A percentile compares a stretch with the other conserved stretches of the same genome.
These are phyloP conservation scores for Tupiocoris notatus DNA, from an alignment of 2,888 invertebrate genomes.

Conservation along the genomic window DNA sequence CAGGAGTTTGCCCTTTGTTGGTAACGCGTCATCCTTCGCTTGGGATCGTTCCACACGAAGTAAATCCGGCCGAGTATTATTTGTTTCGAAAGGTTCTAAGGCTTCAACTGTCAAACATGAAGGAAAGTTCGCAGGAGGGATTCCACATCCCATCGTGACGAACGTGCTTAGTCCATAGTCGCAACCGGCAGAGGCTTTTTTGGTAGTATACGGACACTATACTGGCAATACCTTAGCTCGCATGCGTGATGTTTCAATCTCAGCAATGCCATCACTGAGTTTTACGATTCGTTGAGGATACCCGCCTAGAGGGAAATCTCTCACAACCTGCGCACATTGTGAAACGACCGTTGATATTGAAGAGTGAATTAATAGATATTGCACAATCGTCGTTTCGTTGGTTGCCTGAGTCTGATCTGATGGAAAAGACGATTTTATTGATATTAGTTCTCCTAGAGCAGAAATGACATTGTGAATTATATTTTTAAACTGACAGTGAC, in stretches of 20 bases:
- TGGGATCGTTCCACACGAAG: no score
- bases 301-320: background rate
- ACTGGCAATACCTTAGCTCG: background rate
- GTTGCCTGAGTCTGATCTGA: no score
- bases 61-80: no score
- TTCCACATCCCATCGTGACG: background rate
- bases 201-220: background rate
- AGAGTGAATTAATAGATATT: background rate
- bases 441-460: no score
- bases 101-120: no score
- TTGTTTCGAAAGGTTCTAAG: no score
- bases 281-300: background rate
- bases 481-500: no score
- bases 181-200: no score
- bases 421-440: no score
- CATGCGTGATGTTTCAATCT: background rate
- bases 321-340: background rate
- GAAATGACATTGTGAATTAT: no score
- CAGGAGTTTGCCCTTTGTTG: no score
- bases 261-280: background rate
- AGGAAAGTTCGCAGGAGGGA: background rate
- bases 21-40: no score
- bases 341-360: background rate
- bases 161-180: background rate
- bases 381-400: background rate